These are phyloP conservation scores for honey bee (Apis mellifera) DNA, from an alignment of 1,140 invertebrate genomes.

Conservation along the genomic window Amel_HAv3.1 CM009941.2:7147501-7148000, in stretches of 20 bases:
- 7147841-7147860: constrained; percentile 41
- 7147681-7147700: background rate
- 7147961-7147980: constrained; percentile 31
- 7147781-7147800: background rate
- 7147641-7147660: background rate
- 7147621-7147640: background rate
- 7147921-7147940: background rate
- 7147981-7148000: background rate
- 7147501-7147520: background rate
- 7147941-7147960: background rate
- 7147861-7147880: constrained; percentile 66
- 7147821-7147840: constrained; percentile 53
- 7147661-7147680: no score
- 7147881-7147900: constrained; percentile 51
- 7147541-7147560: background rate
- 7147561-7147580: background rate
- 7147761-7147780: background rate
- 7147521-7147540: background rate
- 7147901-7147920: constrained; percentile 18
- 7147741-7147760: background rate
- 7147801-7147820: constrained; percentile 30
- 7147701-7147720: background rate
- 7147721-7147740: background rate
- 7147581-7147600: background rate
- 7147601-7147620: background rate